A percentile compares a stretch with the other conserved stretches of the same genome.
phyloP scores from a whole-genome alignment of 1,140 invertebrate genomes.

The Macrocentrus cingulum region DNA sequence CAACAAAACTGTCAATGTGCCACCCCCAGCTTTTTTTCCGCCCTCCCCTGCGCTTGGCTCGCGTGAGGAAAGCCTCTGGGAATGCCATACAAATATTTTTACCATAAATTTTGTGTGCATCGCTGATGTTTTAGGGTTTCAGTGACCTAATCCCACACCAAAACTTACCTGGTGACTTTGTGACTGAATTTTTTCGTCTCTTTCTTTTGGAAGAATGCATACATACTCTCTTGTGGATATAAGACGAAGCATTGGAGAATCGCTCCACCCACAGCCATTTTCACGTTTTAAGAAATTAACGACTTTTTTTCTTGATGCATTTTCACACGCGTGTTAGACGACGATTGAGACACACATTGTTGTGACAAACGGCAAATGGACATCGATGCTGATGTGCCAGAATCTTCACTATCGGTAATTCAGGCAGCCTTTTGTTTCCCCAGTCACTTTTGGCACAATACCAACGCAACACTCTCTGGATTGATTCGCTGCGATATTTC shows the following conservation, averaged over 20 bases:
- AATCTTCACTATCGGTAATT: too few species aligned
- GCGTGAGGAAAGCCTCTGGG: conserved; percentile 23
- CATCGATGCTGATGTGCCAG: too few species aligned
- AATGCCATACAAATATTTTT: conserved; percentile 51
- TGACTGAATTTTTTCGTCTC: neutral
- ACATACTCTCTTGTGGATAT: too few species aligned
- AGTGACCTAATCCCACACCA: conserved; percentile 46
- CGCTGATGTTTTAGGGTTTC: conserved; percentile 42
- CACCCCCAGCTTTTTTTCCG: conserved; percentile 26
- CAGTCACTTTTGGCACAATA: too few species aligned
- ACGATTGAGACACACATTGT: neutral
- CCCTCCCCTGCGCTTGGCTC: neutral
- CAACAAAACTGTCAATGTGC: conserved; percentile 58
- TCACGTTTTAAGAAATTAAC: neutral
- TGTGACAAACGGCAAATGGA: too few species aligned
- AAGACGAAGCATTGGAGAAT: neutral
- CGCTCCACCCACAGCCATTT: conserved; percentile 18
- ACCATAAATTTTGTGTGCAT: conserved; percentile 39
- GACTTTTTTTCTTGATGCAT: neutral
- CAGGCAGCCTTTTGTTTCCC: too few species aligned
- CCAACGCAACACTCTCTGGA: too few species aligned
- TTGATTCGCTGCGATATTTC: too few species aligned
- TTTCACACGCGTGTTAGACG: neutral
- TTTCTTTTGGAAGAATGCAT: too few species aligned
- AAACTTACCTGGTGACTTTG: conserved; percentile 21